phyloP scores from a whole-genome alignment of 2,797 vertebrate species.

The Phaenicophaeus curvirostris region DNA sequence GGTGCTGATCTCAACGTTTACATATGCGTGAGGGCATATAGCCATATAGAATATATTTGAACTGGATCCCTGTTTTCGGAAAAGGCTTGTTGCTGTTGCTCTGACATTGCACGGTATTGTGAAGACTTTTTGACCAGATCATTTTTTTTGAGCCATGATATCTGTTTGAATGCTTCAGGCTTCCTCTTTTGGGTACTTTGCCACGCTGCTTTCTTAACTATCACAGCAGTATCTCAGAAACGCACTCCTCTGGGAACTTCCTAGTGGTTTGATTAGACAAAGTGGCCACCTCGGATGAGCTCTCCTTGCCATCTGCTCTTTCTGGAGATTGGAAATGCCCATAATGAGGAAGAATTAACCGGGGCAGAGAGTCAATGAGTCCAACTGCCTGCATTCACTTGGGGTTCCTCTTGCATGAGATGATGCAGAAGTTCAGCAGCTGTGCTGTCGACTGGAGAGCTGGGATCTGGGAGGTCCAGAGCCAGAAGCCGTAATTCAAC shows the following conservation, averaged over 20 bases:
- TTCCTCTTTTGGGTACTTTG: background rate
- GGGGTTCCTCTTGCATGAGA: accelerated
- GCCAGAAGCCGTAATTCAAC: background rate
- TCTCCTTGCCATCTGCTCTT: background rate
- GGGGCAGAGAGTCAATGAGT: background rate
- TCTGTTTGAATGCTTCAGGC: background rate
- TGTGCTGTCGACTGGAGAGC: background rate
- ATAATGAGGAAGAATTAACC: background rate
- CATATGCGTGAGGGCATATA: slow-evolving; percentile 3
- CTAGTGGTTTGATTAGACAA: background rate
- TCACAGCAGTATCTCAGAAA: background rate
- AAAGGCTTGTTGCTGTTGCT: background rate
- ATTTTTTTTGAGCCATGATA: accelerated
- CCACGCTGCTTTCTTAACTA: accelerated
- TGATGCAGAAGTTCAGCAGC: background rate
- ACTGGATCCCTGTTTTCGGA: background rate
- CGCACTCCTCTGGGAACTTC: accelerated
- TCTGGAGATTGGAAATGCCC: background rate
- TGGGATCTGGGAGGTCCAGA: background rate
- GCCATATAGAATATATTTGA: background rate
- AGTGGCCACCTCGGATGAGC: background rate
- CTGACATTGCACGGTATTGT: background rate
- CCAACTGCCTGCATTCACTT: background rate
- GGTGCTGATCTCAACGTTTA: slow-evolving; percentile 41
- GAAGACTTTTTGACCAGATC: background rate